Base-by-base conservation (phyloP, 2,113 vertebrate species). In the Charadrius vociferus region DNA sequence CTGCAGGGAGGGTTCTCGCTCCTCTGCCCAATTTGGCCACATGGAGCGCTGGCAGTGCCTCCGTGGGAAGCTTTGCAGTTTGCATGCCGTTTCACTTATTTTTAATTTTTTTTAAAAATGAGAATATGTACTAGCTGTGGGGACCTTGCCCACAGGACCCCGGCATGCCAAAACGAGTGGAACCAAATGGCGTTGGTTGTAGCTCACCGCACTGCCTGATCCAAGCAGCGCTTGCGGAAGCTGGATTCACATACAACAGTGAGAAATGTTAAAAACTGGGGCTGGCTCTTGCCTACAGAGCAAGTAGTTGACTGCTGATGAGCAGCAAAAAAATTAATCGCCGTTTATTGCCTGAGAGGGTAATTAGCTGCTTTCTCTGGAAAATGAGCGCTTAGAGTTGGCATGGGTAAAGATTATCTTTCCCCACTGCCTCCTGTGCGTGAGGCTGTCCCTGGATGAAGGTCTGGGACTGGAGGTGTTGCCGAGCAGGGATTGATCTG, bases 391-490 rank as follows among this genome's bases (percentile, higher is more conserved):
- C n/a, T 50, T 39, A 45, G 53, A 39, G 15, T 10, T 89, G 86
- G 88, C 68, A 72, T 0, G 4, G 34, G 24, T 74, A 27, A 84
- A 63, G 30, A 68, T 49, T 74, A 3, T 45, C 20, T 37, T 58
- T 73, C 22, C 37, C 16, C 3, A 1, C 19, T 79, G 50, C 56
- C 10, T 82, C 61, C 41, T 18, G 0, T 45, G 41, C 0, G 0
- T 59, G 70, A 75, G 43, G 61, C 27, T 81, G 68, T 73, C 59
- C 52, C 27, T 0, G 7, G 27, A 9, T 41, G 29, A 58, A 53
- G 47, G 39, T 34, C 36, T 32, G 37, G 58, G 56, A 80, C 24
- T 29, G 20, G 14, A 47, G 27, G 12, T 18, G 47, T 94, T 82
- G 63, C 59, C 0, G 3, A 58, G 65, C 0, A 3, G 55, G 37